Conservation (phyloP, 2,113 vertebrate species). For the Murina feae region DNA sequence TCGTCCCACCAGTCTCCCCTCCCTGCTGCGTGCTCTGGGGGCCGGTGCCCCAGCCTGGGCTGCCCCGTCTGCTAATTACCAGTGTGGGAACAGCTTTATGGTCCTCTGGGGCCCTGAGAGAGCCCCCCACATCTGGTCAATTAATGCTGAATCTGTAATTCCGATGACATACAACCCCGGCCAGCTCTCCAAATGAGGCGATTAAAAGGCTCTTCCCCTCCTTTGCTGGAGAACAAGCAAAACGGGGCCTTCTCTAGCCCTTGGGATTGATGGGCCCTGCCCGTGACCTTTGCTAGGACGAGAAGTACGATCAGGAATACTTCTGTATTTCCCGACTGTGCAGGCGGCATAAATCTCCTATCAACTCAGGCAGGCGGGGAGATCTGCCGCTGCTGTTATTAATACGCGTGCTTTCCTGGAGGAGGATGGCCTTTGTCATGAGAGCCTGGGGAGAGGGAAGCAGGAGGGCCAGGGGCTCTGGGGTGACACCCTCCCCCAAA, state of each 20-base stretch:
- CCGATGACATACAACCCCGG: conserved; percentile 17
- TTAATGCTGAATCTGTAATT: conserved; percentile 69
- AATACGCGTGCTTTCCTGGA: not conserved
- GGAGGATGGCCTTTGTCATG: not conserved
- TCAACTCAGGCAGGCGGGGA: conserved; percentile 54
- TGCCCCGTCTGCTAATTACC: conserved; percentile 21
- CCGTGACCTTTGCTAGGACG: conserved; percentile 80
- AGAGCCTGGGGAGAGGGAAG: rapidly evolving
- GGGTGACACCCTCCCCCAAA: too few relatives aligned
- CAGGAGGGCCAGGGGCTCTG: not conserved
- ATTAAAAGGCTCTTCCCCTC: conserved; percentile 51
- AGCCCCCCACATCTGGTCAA: conserved; percentile 65
- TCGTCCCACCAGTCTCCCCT: too few relatives aligned
- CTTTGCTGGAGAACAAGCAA: not conserved
- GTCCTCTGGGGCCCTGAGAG: not conserved
- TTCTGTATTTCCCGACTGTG: conserved; percentile 66
- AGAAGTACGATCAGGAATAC: conserved; percentile 77
- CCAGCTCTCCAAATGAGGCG: conserved; percentile 56
- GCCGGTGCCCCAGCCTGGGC: not conserved
- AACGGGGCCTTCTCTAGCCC: conserved; percentile 39
- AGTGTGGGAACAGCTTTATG: conserved; percentile 39
- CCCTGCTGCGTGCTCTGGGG: not conserved
- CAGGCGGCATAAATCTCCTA: conserved; percentile 73
- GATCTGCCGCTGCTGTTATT: conserved; percentile 57
- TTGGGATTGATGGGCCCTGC: conserved; percentile 78